phyloP scores from a whole-genome alignment of 35 echinoderm and acorn worm species.

The Acanthaster planci region DNA sequence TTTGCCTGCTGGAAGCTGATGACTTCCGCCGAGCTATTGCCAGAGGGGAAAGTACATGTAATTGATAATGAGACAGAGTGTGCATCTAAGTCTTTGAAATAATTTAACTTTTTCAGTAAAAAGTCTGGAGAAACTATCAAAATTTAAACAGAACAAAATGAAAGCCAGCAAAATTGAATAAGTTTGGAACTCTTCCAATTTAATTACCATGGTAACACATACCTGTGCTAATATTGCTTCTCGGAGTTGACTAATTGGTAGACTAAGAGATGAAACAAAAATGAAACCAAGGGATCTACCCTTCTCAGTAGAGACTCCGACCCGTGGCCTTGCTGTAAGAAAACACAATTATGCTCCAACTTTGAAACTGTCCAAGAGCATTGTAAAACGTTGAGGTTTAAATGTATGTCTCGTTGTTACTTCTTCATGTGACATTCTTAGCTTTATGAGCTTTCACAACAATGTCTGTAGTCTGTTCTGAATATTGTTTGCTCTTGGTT shows the following conservation, averaged over 20 bases:
- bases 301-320: constrained; percentile 53
- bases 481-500: too few species aligned
- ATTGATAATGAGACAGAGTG: too few species aligned
- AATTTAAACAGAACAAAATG: too few species aligned
- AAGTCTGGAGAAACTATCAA: too few species aligned
- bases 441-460: too few species aligned
- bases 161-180: not conserved
- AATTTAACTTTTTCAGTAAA: not conserved
- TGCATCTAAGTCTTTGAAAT: too few species aligned
- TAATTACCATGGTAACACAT: not conserved
- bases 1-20: constrained; percentile 4
- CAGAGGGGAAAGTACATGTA: not conserved
- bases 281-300: constrained; percentile 65
- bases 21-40: constrained; percentile 42
- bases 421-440: too few species aligned
- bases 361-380: not conserved
- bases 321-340: constrained; percentile 50
- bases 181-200: not conserved
- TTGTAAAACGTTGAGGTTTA: too few species aligned
- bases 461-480: too few species aligned
- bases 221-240: constrained; percentile 74
- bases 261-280: constrained; percentile 47
- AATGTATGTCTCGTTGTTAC: too few species aligned
- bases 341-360: not conserved
- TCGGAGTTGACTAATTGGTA: constrained; percentile 55